Base-by-base conservation (phyloP, 2,113 vertebrate genomes). In the Erinaceus europaeus region DNA sequence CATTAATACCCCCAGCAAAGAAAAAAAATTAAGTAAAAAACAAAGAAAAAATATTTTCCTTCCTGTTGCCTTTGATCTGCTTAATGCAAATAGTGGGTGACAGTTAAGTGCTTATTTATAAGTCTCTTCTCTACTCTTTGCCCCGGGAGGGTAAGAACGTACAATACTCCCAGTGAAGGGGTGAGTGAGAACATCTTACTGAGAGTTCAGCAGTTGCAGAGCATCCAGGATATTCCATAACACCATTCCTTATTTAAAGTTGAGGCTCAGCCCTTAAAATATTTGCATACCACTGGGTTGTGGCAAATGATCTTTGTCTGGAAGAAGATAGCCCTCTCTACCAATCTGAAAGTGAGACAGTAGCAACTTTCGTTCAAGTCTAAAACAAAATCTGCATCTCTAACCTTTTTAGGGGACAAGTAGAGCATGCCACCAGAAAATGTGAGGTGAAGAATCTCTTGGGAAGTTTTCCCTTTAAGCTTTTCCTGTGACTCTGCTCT, bases 401-500 rank as follows among this genome's bases (percentile, higher is more conserved):
- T 52, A 55, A 59, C 4, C 42, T 40, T 85, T 34, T 61, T 50
- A 57, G 34, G 25, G 64, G 38, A 71, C 5, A 42, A 27, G 23
- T n/a, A 40, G 62, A 38, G n/a, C 36, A 20, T 32, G 73, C 72
- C 46, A 10, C 32, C 62, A 77, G 64, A 64, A 72, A 73, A 67
- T 12, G 34, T 59, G 84, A 80, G 59, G 44, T 86, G 86, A 50
- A 52, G 90, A 88, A 11, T 71, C 75, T 85, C 34, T 23, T 34
- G 72, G 73, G 40, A 50, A 86, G 69, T 75, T 69, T 89, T 84
- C 11, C 9, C 32, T 90, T 77, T 69, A 44, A 34, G 3, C 17
- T 77, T 73, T 83, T 84, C 80, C 59, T 84, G 69, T 32, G 53
- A 81, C 32, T 84, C 27, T n/a, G 80, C 52, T 77, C 68, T 62